phyloP scores from a whole-genome alignment of 1,140 invertebrate genomes.

The Pseudomyrmex gracilis region DNA sequence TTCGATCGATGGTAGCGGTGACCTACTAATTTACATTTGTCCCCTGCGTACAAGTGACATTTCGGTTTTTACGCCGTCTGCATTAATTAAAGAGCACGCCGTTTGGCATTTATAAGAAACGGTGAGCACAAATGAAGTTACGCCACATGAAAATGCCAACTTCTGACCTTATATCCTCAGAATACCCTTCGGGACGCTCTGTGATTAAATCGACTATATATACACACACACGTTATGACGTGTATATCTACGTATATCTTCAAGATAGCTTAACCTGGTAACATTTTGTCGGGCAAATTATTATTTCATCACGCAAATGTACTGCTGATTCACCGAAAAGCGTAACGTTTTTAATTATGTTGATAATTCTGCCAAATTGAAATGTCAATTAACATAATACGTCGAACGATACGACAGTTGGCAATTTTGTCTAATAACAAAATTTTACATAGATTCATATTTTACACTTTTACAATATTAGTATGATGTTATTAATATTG shows the following conservation, averaged over 20 bases:
- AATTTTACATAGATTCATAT: too few relatives aligned
- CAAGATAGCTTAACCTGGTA: slow-evolving; percentile 71
- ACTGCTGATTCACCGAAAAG: slow-evolving; percentile 24
- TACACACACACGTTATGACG: neutral
- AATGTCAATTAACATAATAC: neutral
- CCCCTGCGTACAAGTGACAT: slow-evolving; percentile 1
- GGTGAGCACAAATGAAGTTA: slow-evolving; percentile 72
- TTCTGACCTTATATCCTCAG: slow-evolving; percentile 76
- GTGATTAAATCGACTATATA: slow-evolving; percentile 77
- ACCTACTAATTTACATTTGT: slow-evolving; percentile 36
- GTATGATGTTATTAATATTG: too few relatives aligned
- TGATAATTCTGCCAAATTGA: neutral
- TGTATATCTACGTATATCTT: slow-evolving; percentile 11
- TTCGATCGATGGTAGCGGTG: slow-evolving; percentile 8
- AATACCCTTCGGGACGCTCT: slow-evolving; percentile 74
- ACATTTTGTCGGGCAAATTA: slow-evolving; percentile 67
- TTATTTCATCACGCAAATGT: slow-evolving; percentile 9
- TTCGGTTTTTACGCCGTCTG: neutral
- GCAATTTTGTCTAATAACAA: too few relatives aligned
- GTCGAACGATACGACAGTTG: too few relatives aligned
- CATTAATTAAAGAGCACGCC: slow-evolving; percentile 76
- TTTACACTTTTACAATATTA: too few relatives aligned
- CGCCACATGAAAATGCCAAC: slow-evolving; percentile 76
- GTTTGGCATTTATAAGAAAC: slow-evolving; percentile 78
- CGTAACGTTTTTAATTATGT: neutral